A percentile compares a stretch with the other conserved stretches of the same genome.
phyloP scores from a whole-genome alignment of 30 jellyfish, hydroid and myxozoan species.

The Aurelia sp. region DNA sequence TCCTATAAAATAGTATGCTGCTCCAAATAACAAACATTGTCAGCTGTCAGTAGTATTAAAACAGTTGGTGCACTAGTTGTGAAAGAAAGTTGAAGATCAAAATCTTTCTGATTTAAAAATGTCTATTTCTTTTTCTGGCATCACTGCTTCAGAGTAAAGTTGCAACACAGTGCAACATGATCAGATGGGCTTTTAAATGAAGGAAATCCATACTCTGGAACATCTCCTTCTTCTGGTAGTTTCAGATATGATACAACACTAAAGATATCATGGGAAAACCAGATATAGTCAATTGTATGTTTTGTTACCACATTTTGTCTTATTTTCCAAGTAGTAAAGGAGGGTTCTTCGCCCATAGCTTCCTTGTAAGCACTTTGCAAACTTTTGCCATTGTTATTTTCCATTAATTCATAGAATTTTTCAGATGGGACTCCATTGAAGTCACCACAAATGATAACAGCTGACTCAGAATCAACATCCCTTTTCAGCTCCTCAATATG shows the following conservation, averaged over 20 bases:
- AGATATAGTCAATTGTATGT: slow-evolving; percentile 80
- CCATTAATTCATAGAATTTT: slow-evolving; percentile 45
- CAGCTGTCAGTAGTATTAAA: too few species aligned
- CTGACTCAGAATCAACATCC: slow-evolving; percentile 29
- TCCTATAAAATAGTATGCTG: too few species aligned
- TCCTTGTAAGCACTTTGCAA: slow-evolving; percentile 66
- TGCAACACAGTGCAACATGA: slow-evolving; percentile 82
- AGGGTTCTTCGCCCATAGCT: slow-evolving; percentile 26
- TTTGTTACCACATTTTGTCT: slow-evolving; percentile 72
- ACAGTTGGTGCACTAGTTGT: too few species aligned
- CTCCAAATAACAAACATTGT: too few species aligned
- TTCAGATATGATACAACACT: slow-evolving; percentile 47
- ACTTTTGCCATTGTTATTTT: not conserved
- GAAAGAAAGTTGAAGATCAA: too few species aligned
- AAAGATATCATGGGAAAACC: slow-evolving; percentile 56
- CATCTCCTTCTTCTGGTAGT: slow-evolving; percentile 70
- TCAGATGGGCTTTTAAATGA: slow-evolving; percentile 74
- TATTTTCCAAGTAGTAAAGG: slow-evolving; percentile 87
- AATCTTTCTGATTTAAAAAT: too few species aligned
- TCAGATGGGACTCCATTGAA: slow-evolving; percentile 81
- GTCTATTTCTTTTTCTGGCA: too few species aligned
- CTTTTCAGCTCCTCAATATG: slow-evolving; percentile 17
- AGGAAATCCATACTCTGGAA: slow-evolving; percentile 78
- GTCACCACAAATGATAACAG: slow-evolving; percentile 80
- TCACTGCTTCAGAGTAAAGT: slow-evolving; percentile 32